Base-by-base conservation (phyloP, 2,888 invertebrate species). In the Rhabditoides inermis region DNA sequence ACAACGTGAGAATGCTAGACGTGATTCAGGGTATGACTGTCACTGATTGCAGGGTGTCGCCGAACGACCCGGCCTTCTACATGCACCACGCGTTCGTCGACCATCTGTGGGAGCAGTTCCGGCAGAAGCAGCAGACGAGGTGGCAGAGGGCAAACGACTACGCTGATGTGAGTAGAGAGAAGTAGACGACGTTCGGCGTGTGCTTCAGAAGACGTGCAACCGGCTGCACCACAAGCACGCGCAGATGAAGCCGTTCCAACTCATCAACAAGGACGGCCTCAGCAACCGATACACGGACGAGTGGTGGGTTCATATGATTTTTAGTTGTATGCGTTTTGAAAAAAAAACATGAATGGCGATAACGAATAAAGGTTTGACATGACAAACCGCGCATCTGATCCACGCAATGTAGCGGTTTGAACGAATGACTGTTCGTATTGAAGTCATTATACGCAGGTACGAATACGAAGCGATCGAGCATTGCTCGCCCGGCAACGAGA, bases 41-140 rank as follows among this genome's bases (percentile, higher is more conserved):
- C n/a, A n/a, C n/a, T n/a, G n/a, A 10, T 37, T 55, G 40, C 30
- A 60, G 65, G 46, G 64, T 66, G 10, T 61, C 61, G 20, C 68
- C 68, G 5, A 68, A 68, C 49, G 68, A 68, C 52, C 65, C 69
- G 10, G 58, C 63, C 15, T 74, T 74, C 57, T 75, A 75, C 52
- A 63, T 75, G 63, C 72, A 73, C 46, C 69, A 75, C 56, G 63
- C 74, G 7, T 75, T 73, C 54, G 60, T 75, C 27, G 75, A 75
- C 55, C 62, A 61, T 48, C 45, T 75, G n/a, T 75, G 75, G 75
- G 72, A 75, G 32, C 66, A 68, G 44, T 74, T 74, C 48, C 58
- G 74, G 7, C 62, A 68, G 49, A 60, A 62, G n/a, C 61, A 58
- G 26, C 74, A 74, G 41, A 68, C 62, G 3, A 53, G 73, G 37